Base-by-base conservation (phyloP, 2,888 invertebrate genomes). In the Plutella xylostella region DNA sequence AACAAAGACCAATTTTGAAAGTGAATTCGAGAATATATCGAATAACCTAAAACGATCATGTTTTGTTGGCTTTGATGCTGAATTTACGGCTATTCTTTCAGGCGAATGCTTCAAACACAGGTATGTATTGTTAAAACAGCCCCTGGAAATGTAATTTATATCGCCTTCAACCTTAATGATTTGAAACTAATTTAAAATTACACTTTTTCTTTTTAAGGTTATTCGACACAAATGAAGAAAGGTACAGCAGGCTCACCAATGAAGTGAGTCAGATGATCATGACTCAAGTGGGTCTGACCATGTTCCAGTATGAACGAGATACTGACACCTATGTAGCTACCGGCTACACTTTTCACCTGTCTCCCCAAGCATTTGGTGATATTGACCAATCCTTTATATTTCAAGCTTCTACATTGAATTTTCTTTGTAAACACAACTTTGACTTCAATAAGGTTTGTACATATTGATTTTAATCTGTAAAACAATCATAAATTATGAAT, bases 371-470 rank as follows among this genome's bases (percentile, higher is more conserved):
- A 1, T 85, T 90, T 63, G 88, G 86, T 1, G 82, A 84, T 41
- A 69, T 88, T n/a, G 85, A 89, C 58, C 86, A 86, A 51, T 69
- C 78, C 21, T 88, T 90, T 60, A 72, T 83, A 35, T 89, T 88
- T 58, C 89, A 91, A 74, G 85, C 88, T 1, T 86, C 87, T 1
- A 85, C 88, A 3, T 57, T 90, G 12, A 85, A 87, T 47, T 93
- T 92, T 66, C 74, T 92, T 28, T 83, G 85, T 54, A 65, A 63
- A 43, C 78, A 89, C 61, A 85, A 87, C 19, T 90, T 91, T 68
- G 87, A 93, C 72, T 93, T 92, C 62, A 92, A 92, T 68, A 91
- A 91, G 88, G 92, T 92, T 80, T 58, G 58, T 41, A n/a, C n/a
- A n/a, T n/a, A n/a, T n/a, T n/a, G n/a, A n/a, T n/a, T n/a, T n/a